Conservation (phyloP, 2,797 vertebrate genomes). For the Anguilla obscura region DNA sequence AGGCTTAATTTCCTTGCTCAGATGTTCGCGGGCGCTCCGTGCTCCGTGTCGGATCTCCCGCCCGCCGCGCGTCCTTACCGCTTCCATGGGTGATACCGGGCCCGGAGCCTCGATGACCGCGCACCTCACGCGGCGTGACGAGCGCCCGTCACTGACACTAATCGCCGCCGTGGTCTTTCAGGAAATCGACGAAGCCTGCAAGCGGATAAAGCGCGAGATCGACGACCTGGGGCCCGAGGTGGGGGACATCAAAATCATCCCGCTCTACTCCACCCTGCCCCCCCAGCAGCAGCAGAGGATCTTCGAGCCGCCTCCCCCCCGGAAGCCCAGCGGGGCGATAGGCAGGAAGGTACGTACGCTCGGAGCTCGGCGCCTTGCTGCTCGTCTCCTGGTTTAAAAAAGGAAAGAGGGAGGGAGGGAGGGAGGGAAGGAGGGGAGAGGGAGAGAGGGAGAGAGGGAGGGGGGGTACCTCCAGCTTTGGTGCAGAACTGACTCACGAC, state of each 20-base stretch:
- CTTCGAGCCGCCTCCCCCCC: conserved; percentile 95
- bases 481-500: conserved; percentile 74
- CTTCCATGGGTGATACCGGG: conserved; percentile 41
- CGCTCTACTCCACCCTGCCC: conserved; percentile 96
- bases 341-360: conserved; percentile 86
- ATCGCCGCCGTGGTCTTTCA: conserved; percentile 56
- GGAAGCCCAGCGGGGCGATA: conserved; percentile 93
- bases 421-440: conserved; percentile 3
- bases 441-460: conserved; percentile 49
- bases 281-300: conserved; percentile 97
- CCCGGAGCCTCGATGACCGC: background rate
- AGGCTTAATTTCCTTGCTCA: conserved; percentile 75
- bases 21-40: conserved; percentile 46
- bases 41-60: background rate
- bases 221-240: conserved; percentile 98
- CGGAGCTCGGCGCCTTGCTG: background rate
- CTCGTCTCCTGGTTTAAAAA: conserved; percentile 18
- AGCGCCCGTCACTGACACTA: conserved; percentile 27
- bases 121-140: background rate
- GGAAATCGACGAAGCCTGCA: conserved; percentile 99
- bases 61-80: conserved; percentile 35
- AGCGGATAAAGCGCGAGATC: conserved; percentile 97
- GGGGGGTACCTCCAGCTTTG: conserved; percentile 59
- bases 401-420: conserved; percentile 27
- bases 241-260: conserved; percentile 99